Evolutionary conservation across 2,888 invertebrate species (phyloP), one percentile per base, ranked within the genome.

Genomic region (Emmelina monodactyla): DNA sequence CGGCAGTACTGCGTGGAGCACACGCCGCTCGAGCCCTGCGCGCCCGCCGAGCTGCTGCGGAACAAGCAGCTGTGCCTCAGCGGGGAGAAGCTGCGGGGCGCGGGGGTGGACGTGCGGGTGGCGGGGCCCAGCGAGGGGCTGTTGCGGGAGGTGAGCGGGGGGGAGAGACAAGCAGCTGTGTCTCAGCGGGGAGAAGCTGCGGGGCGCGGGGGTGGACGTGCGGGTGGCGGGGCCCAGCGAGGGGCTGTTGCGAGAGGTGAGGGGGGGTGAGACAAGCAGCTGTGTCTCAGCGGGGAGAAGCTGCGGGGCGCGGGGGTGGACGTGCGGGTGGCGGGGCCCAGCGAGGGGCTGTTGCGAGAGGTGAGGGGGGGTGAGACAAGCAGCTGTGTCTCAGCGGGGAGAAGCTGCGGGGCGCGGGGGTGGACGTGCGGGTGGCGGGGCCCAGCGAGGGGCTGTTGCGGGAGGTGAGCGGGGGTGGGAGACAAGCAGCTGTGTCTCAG

Each of bases 21-120:
- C 73, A 91, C 94, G 13, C 95, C 95, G 1, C 80, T 96, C 1
- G 92, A 92, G 40, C 95, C 96, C 0, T 92, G 90, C 57, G 88
- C 95, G 58, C 89, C 91, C 49, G 85, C 87, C 45, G 94, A 95
- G 58, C 80, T 91, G 48, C 81, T 96, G 42, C 85, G 89, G 52
- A 89, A 92, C 63, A 88, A 88, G 54, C 89, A 92, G 62, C 81
- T 94, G 43, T 83, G 88, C 51, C 78, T 96, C 45, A 85, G 89
- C 63, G 88, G 88, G 3, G 58, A 69, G 38, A 88, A 88, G 64
- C 65, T 93, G 79, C n/a, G n/a, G n/a, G 81, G 55, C 51, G 71
- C 22, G 58, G 76, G 38, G 85, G 87, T 91, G 63, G 58, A 60
- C 19, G 80, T 85, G 12, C 62, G 72, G 16, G 82, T 85, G 45